Base-by-base conservation (phyloP, 1,140 invertebrate genomes). In the Bombus terrestris region DNA sequence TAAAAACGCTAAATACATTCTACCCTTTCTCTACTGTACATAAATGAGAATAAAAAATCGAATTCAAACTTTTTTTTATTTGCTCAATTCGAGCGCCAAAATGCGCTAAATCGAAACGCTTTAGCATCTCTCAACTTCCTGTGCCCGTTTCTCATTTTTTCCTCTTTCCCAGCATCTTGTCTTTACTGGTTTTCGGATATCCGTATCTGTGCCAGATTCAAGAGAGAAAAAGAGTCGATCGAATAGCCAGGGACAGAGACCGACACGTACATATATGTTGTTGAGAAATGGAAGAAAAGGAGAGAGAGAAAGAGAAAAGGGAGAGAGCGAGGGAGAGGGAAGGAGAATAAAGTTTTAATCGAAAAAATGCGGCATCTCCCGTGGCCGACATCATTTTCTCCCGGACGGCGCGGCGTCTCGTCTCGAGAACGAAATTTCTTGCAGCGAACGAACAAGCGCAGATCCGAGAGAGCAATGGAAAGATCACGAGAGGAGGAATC, bases 141-240 rank as follows among this genome's bases (percentile, higher is more conserved):
- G 47, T n/a, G 28, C 79, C 25, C 8, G 41, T 28, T 78, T 78
- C 28, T 35, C 1, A 28, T 81, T 59, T 43, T 81, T 72, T 18
- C 47, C 25, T 35, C 22, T 62, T 53, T 59, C 28, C 43, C 35
- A n/a, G 43, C 43, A 53, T 69, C 78, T 68, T 35, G 53, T 43
- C 53, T 69, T 64, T 81, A 73, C 73, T 81, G 73, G 80, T 62
- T 81, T 81, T 73, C 80, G 69, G 80, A 81, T 81, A 81, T 81
- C 39, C 80, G 80, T 59, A 35, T 73, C 69, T 62, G 69, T 73
- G 80, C 80, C 80, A 81, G 69, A 81, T 81, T 81, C 53, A 25
- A 32, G 53, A 62, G 28, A 15, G n/a, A 72, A 9, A 35, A 25
- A 59, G 77, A 41, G 53, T 57, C n/a, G 32, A 10, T 13, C n/a